phyloP scores from a whole-genome alignment of 1,140 invertebrate species.

The Aphidius ervi region DNA sequence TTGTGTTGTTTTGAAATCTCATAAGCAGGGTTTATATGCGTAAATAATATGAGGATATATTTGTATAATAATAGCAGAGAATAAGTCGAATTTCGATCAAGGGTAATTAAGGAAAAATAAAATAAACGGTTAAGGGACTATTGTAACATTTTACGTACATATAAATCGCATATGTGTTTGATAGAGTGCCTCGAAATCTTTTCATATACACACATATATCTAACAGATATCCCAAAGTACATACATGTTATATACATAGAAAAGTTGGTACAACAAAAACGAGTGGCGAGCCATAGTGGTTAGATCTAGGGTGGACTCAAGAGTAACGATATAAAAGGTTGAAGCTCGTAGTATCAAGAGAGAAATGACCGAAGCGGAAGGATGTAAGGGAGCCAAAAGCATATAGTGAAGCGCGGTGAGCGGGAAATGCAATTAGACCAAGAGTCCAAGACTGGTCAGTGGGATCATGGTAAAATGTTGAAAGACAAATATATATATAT shows the following conservation, averaged over 20 bases:
- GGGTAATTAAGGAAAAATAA: not conserved
- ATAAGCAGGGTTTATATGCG: too few relatives aligned
- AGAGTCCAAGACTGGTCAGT: conserved; percentile 33
- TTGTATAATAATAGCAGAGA: not conserved
- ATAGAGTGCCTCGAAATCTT: not conserved
- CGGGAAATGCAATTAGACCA: conserved; percentile 39
- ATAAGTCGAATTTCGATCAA: not conserved
- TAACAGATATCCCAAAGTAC: too few relatives aligned
- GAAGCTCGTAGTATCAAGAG: conserved; percentile 13
- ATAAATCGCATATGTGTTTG: conserved; percentile 7
- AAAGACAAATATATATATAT: conserved; percentile 4
- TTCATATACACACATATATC: too few relatives aligned
- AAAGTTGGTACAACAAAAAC: too few relatives aligned
- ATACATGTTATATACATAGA: too few relatives aligned
- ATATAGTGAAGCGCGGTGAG: conserved; percentile 13
- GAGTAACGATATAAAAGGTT: conserved; percentile 1
- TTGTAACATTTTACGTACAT: not conserved
- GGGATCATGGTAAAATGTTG: conserved; percentile 15
- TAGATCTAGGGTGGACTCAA: not conserved
- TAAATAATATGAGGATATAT: too few relatives aligned
- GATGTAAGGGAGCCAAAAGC: conserved; percentile 21
- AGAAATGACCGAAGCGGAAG: conserved; percentile 26
- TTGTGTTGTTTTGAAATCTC: too few relatives aligned
- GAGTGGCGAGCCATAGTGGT: not conserved
- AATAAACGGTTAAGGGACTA: not conserved